A percentile compares a stretch with the other conserved stretches of the same genome.
Conservation (phyloP, 2,113 vertebrate species). For the Platanista minor region DNA sequence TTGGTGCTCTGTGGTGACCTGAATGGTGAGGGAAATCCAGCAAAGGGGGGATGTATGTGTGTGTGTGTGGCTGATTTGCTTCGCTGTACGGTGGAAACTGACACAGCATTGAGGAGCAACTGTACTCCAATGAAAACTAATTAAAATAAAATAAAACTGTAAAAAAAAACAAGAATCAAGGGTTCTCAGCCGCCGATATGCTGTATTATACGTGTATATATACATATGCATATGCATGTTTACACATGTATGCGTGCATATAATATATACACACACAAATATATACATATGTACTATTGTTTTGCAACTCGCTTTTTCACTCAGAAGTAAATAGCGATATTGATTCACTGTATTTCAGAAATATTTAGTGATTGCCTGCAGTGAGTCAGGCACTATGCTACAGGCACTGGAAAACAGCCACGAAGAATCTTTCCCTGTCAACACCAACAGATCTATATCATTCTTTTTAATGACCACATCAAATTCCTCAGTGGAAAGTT, state of each 20-base stretch:
- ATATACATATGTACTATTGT: not conserved
- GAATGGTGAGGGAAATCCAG: not conserved
- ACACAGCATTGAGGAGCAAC: not conserved
- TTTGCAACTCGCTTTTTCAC: not conserved
- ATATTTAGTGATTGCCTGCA: not conserved
- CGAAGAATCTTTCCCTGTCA: not conserved
- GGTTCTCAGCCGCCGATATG: not conserved
- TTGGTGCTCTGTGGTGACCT: not conserved
- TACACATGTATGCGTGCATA: not conserved
- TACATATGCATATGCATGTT: not conserved
- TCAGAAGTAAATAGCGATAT: not conserved
- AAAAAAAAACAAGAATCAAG: not conserved
- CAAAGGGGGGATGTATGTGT: not conserved
- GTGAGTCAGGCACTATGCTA: not conserved
- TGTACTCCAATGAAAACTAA: not conserved
- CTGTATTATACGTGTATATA: not conserved
- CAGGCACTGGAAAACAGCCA: not conserved
- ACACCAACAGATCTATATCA: not conserved
- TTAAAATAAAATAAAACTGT: not conserved
- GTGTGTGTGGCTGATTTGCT: not conserved
- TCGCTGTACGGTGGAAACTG: not conserved
- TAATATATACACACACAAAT: not conserved
- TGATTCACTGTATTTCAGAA: slow-evolving; percentile 4
- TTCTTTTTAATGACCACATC: slow-evolving; percentile 12
- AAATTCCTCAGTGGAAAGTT: not conserved